These are phyloP conservation scores for Caenorhabditis sp. DNA, from an alignment of 2,888 invertebrate species.

Conservation along the genomic window DNA sequence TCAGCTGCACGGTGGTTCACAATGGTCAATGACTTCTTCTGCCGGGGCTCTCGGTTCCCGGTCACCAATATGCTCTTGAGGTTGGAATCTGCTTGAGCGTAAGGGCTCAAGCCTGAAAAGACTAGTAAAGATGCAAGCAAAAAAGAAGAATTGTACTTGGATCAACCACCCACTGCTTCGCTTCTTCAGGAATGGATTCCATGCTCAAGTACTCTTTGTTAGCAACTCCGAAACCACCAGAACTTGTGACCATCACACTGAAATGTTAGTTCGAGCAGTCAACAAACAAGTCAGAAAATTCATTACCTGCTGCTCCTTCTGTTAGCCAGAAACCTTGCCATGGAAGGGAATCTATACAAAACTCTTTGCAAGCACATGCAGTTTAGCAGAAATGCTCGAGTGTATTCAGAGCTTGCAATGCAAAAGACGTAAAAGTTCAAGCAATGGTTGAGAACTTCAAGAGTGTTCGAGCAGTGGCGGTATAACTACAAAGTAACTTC, in stretches of 20 bases:
- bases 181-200: slow-evolving; percentile 58
- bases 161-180: slow-evolving; percentile 22
- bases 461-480: slow-evolving; percentile 76
- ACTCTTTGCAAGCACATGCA: slow-evolving; percentile 69
- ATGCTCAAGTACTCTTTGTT: slow-evolving; percentile 62
- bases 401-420: slow-evolving; percentile 78
- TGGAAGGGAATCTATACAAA: slow-evolving; percentile 48
- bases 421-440: slow-evolving; percentile 83
- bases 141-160: slow-evolving; percentile 1
- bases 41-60: slow-evolving; percentile 33
- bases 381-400: slow-evolving; percentile 76
- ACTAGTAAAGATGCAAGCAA: not conserved
- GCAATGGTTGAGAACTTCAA: slow-evolving; percentile 82
- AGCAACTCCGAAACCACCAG: slow-evolving; percentile 42
- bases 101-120: slow-evolving; percentile 40
- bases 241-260: slow-evolving; percentile 47
- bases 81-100: slow-evolving; percentile 25
- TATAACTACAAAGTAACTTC: not conserved
- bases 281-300: too few species aligned
- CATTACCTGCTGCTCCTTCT: slow-evolving; percentile 65
- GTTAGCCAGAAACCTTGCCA: slow-evolving; percentile 55
- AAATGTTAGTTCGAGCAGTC: too few species aligned
- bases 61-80: slow-evolving; percentile 57
- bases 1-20: slow-evolving; percentile 55
- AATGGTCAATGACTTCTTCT: slow-evolving; percentile 65